These are phyloP conservation scores for Silurus glanis DNA, from an alignment of 2,113 vertebrate genomes.

Conservation along the genomic window DNA sequence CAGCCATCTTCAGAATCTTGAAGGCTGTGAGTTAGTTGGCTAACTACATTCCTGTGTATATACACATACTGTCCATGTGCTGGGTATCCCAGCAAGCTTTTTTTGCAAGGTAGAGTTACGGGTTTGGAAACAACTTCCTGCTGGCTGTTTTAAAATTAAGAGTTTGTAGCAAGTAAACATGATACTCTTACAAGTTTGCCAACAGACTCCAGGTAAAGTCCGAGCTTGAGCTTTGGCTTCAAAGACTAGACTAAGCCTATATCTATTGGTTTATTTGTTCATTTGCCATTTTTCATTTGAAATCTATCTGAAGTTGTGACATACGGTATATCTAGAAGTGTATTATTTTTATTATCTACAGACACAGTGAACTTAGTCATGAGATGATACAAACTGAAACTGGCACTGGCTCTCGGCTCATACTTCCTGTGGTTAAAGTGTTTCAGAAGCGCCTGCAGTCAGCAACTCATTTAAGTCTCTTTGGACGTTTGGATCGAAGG, in stretches of 20 bases:
- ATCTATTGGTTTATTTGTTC: too few relatives aligned
- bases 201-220: neutral
- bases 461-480: neutral
- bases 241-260: neutral
- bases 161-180: neutral
- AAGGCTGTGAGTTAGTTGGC: neutral
- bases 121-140: neutral
- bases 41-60: neutral
- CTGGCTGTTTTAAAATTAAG: neutral
- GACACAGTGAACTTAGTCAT: neutral
- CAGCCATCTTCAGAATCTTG: neutral
- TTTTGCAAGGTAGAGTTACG: neutral
- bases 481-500: neutral
- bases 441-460: neutral
- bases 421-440: conserved; percentile 21
- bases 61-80: neutral
- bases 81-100: neutral
- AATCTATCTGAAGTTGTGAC: neutral
- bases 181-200: neutral
- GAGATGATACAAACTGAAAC: neutral
- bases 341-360: neutral
- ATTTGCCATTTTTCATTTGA: too few relatives aligned
- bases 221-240: neutral
- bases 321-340: neutral
- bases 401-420: neutral